Base-by-base conservation (phyloP, 2,113 vertebrate species). In the Potamarius usumacintae region DNA sequence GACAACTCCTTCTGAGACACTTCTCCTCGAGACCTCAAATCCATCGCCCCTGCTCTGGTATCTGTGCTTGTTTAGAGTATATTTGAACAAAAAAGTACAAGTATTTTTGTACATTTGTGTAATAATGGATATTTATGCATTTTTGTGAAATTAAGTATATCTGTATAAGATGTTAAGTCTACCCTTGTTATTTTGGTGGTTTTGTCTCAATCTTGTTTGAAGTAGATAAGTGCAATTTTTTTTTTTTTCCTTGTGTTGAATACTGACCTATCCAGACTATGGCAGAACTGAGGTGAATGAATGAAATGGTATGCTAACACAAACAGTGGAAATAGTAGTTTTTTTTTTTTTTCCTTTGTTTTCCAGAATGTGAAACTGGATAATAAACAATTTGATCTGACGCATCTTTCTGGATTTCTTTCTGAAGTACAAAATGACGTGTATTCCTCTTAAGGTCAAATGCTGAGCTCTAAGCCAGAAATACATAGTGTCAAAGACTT, bases 51-150 rank as follows among this genome's bases (percentile, higher is more conserved):
- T 74, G 20, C 72, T 88, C 65, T 89, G 76, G 63, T 88, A 58
- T 91, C 89, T 65, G 79, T 87, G 84, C 89, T 71, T 91, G 88
- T 89, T 89, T 85, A 85, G 84, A 88, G 80, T 69, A 89, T 91
- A 88, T 90, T 90, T 91, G 88, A 91, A 90, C 77, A 79, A 69
- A 83, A 88, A 74, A 85, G 91, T 91, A 88, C 90, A 90, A 88
- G 85, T 88, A 83, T 92, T 90, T 89, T 88, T 90, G 91, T 91
- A 90, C 90, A 83, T 88, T 85, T 90, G 86, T 87, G 86, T 89
- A 90, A 89, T 89, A 87, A 92, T 91, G 79, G 83, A 88, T 91
- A 92, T 92, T 92, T 91, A 92, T 91, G 90, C 87, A 89, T 88
- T 89, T 89, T 89, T 86, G 91, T 92, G 91, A 88, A 90, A 92